Conservation (phyloP, 1,140 invertebrate species). For the Choristoneura fumiferana region DNA sequence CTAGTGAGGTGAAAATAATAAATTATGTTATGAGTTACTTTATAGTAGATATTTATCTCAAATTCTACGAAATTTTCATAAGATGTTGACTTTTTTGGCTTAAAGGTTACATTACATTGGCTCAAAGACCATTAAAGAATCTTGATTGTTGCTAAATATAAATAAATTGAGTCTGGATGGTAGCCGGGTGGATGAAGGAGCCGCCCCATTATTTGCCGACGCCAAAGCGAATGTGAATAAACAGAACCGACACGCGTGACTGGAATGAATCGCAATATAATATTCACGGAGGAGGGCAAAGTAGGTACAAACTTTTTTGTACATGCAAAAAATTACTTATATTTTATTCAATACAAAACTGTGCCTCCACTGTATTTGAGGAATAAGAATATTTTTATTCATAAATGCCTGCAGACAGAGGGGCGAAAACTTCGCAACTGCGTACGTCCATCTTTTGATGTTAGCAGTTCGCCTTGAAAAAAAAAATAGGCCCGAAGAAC, state of each 20-base stretch:
- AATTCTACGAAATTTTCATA: no score
- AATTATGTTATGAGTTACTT: no score
- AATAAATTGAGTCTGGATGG: background rate
- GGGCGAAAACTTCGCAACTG: no score
- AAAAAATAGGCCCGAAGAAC: no score
- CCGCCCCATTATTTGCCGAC: slow-evolving; percentile 62
- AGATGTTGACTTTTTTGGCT: no score
- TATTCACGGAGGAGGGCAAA: slow-evolving; percentile 40
- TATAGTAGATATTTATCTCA: no score
- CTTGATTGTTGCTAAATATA: no score
- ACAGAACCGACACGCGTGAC: slow-evolving; percentile 57
- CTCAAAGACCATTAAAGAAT: no score
- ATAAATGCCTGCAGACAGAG: background rate
- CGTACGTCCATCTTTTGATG: no score
- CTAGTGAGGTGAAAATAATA: no score
- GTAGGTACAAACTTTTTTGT: slow-evolving; percentile 44
- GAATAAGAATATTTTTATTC: slow-evolving; percentile 20
- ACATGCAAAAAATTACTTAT: slow-evolving; percentile 43
- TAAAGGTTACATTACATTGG: no score
- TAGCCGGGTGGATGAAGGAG: slow-evolving; percentile 30
- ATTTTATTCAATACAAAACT: slow-evolving; percentile 46
- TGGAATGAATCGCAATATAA: slow-evolving; percentile 51
- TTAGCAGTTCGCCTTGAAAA: no score
- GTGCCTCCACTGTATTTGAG: slow-evolving; percentile 19
- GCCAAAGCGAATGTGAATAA: slow-evolving; percentile 59